These are phyloP conservation scores for Gila orcuttii DNA, from an alignment of 2,113 vertebrate genomes.

Conservation along the genomic window DNA sequence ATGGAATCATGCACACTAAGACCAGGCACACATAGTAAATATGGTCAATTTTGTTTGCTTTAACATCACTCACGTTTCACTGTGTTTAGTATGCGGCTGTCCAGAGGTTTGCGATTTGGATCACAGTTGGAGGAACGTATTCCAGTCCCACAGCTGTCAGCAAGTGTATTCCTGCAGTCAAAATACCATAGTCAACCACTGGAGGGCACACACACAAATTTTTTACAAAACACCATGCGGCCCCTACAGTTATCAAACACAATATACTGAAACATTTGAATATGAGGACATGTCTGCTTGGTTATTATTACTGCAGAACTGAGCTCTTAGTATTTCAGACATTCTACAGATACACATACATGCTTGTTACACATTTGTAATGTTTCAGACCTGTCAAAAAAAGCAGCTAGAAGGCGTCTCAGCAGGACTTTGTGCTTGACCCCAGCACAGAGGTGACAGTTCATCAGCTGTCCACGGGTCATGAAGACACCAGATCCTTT, in stretches of 20 bases:
- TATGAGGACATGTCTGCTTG: neutral
- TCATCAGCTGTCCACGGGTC: conserved; percentile 97
- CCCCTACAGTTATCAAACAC: conserved; percentile 19
- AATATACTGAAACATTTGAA: conserved; percentile 35
- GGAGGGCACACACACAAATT: conserved; percentile 45
- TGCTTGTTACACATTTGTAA: neutral
- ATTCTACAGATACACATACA: neutral
- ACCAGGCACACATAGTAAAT: neutral
- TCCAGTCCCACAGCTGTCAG: conserved; percentile 95
- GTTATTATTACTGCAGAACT: neutral
- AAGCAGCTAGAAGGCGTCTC: conserved; percentile 90
- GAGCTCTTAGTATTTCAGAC: neutral
- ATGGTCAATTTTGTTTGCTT: neutral
- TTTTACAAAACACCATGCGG: conserved; percentile 30
- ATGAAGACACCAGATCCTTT: conserved; percentile 92
- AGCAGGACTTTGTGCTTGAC: conserved; percentile 97
- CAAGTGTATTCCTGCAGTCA: conserved; percentile 88
- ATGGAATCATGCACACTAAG: neutral
- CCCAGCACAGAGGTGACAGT: conserved; percentile 94
- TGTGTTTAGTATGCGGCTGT: conserved; percentile 93
- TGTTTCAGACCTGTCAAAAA: conserved; percentile 89
- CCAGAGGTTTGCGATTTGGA: conserved; percentile 91
- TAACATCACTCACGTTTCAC: conserved; percentile 86
- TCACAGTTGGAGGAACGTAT: conserved; percentile 96
- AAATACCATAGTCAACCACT: conserved; percentile 67